A percentile compares a stretch with the other conserved stretches of the same genome.
These are phyloP conservation scores for Catocala nupta DNA, from an alignment of 2,888 invertebrate species.

Conservation along the genomic window DNA sequence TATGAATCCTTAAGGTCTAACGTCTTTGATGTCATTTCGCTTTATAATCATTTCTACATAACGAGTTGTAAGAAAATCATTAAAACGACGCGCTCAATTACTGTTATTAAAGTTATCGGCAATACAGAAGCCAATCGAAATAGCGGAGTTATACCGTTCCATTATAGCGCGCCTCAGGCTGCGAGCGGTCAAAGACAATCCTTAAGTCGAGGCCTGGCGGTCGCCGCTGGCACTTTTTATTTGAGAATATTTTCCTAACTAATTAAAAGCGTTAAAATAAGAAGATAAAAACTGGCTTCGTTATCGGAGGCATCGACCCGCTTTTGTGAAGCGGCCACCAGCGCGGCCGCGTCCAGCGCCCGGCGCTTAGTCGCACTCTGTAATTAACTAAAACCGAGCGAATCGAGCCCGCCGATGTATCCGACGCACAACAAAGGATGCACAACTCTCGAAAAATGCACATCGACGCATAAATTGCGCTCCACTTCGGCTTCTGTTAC, in stretches of 20 bases:
- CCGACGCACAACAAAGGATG: conserved; percentile 69
- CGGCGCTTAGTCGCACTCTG: conserved; percentile 74
- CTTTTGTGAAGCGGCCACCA: conserved; percentile 84
- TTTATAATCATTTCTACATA: conserved; percentile 49
- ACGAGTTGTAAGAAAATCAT: conserved; percentile 63
- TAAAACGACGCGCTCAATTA: conserved; percentile 69
- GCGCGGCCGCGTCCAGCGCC: conserved; percentile 63
- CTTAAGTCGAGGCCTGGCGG: conserved; percentile 68
- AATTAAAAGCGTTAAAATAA: conserved; percentile 87
- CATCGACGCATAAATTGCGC: conserved; percentile 63
- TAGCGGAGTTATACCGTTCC: conserved; percentile 71
- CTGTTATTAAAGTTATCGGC: conserved; percentile 74
- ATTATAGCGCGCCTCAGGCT: conserved; percentile 76
- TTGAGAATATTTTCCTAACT: conserved; percentile 87
- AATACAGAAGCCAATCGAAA: conserved; percentile 80
- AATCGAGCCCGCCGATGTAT: conserved; percentile 58
- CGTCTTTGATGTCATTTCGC: conserved; percentile 47
- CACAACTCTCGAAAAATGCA: conserved; percentile 70
- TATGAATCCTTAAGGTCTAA: conserved; percentile 29
- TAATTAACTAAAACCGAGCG: conserved; percentile 83
- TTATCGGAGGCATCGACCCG: conserved; percentile 86
- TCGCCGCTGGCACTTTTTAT: conserved; percentile 79
- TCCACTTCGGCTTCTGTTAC: conserved; percentile 47
- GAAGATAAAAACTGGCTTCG: conserved; percentile 83
- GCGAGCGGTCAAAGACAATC: conserved; percentile 77